These are phyloP conservation scores for Crotalus helleri DNA, from an alignment of 2,113 vertebrate species.

Conservation along the genomic window DNA sequence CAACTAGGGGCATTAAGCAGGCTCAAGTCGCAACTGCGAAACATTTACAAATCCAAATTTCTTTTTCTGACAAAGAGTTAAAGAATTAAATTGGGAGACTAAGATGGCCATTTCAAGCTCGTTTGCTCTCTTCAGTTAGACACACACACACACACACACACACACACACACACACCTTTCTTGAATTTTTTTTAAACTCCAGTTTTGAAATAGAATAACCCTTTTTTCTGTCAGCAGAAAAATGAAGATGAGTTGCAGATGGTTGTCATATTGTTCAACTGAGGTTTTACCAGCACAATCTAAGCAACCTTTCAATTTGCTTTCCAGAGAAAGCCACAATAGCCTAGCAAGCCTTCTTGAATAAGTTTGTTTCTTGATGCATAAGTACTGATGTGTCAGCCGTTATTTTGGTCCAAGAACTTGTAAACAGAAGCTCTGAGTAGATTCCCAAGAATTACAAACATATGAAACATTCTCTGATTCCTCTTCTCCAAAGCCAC, in stretches of 20 bases:
- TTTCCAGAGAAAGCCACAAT: background rate
- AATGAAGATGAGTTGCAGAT: background rate
- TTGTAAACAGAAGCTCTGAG: slow-evolving; percentile 1
- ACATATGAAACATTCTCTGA: background rate
- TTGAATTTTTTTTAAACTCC: background rate
- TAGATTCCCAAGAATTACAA: background rate
- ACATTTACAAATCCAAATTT: too few species aligned
- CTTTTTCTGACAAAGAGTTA: too few species aligned
- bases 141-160: too few species aligned
- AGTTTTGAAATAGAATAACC: background rate
- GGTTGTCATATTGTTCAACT: background rate
- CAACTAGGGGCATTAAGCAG: too few species aligned
- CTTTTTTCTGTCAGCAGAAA: background rate
- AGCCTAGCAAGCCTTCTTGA: background rate
- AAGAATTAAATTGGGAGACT: too few species aligned
- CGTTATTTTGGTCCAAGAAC: background rate
- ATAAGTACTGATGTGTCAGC: background rate
- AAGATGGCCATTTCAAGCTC: too few species aligned
- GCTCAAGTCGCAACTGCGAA: too few species aligned
- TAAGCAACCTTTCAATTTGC: background rate
- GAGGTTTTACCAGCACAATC: background rate
- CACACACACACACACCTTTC: background rate
- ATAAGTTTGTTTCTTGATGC: background rate
- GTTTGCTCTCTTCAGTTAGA: too few species aligned
- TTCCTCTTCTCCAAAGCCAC: background rate